These are phyloP conservation scores for Grapholita molesta DNA, from an alignment of 1,140 invertebrate species.

Conservation along the genomic window DNA sequence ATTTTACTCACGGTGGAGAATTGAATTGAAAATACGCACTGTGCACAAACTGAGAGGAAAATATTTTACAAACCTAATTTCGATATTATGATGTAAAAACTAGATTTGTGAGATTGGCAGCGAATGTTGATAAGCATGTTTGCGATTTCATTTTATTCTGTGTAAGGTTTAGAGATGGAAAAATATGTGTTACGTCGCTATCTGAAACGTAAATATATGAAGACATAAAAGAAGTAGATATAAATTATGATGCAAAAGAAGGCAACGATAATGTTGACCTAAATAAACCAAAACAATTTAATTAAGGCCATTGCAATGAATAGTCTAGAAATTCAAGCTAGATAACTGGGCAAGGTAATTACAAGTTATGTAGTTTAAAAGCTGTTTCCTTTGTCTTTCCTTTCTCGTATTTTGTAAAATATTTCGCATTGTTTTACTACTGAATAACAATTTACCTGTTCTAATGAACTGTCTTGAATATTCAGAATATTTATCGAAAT, in stretches of 20 bases:
- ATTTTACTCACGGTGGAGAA: neutral
- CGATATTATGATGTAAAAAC: neutral
- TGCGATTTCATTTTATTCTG: neutral
- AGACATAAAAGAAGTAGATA: too few relatives aligned
- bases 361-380: slow-evolving; percentile 11
- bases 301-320: neutral
- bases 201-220: neutral
- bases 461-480: slow-evolving; percentile 11
- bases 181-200: too few relatives aligned
- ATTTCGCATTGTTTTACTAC: slow-evolving; percentile 14
- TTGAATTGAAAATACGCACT: neutral
- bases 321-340: neutral
- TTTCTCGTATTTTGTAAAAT: slow-evolving; percentile 2
- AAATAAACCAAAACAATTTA: neutral
- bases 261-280: neutral
- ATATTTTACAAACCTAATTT: neutral
- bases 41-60: neutral
- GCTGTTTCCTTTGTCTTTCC: slow-evolving; percentile 12
- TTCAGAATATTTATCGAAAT: neutral
- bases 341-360: slow-evolving; percentile 13
- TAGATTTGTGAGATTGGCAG: neutral
- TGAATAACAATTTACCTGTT: slow-evolving; percentile 7
- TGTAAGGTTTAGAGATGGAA: too few relatives aligned
- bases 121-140: neutral
- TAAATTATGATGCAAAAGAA: too few relatives aligned